phyloP scores from a whole-genome alignment of 2,888 invertebrate species.

The Brenthis daphne region DNA sequence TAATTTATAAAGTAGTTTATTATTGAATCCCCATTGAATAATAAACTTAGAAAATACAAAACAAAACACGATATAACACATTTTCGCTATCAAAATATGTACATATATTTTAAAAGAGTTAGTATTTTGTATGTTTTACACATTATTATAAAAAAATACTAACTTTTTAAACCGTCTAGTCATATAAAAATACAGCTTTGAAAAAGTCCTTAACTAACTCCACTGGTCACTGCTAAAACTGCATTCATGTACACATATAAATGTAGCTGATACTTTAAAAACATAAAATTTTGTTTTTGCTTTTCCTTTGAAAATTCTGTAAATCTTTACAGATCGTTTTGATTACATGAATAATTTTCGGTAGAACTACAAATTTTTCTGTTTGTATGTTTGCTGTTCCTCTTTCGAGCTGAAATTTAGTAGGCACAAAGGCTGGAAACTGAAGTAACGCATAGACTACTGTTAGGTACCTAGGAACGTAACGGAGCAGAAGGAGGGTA shows the following conservation, averaged over 20 bases:
- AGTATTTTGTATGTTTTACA: background rate
- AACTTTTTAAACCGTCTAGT: background rate
- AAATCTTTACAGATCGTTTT: background rate
- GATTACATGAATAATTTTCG: background rate
- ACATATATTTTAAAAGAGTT: no score
- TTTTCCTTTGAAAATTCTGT: background rate
- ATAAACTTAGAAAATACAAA: no score
- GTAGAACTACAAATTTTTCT: background rate
- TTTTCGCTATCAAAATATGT: no score
- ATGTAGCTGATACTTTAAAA: constrained; percentile 4
- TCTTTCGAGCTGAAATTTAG: background rate
- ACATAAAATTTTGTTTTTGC: constrained; percentile 9
- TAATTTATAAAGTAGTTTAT: no score
- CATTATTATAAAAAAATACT: background rate
- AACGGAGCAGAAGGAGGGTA: no score
- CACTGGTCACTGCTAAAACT: background rate
- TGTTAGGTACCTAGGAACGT: no score
- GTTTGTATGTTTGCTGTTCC: background rate
- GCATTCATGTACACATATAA: background rate
- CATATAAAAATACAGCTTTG: constrained; percentile 4
- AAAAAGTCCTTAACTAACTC: constrained; percentile 3
- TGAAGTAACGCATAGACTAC: no score
- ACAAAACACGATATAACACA: no score
- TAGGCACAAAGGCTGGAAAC: no score
- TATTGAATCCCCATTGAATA: no score